phyloP scores from a whole-genome alignment of 2,888 invertebrate genomes.

The Lordiphosa fenestrarum region DNA sequence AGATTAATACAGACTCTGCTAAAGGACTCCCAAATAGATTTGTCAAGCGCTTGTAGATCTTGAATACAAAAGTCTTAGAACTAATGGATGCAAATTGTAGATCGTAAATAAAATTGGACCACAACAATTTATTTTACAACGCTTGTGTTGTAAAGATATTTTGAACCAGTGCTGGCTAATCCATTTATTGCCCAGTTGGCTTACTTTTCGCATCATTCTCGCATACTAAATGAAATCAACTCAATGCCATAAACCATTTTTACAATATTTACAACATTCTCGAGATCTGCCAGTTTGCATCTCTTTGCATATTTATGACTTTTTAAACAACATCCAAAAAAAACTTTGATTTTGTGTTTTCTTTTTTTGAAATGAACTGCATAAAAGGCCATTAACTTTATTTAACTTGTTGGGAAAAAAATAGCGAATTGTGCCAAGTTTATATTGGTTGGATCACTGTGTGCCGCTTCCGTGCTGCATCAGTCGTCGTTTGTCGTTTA shows the following conservation, averaged over 20 bases:
- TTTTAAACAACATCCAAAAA: constrained; percentile 37
- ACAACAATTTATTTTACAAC: no score
- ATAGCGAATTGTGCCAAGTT: constrained; percentile 48
- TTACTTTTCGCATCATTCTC: not conserved
- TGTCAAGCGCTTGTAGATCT: no score
- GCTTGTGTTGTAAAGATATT: no score
- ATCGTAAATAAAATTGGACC: no score
- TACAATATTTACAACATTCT: constrained; percentile 1
- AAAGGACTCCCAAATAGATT: no score
- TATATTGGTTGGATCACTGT: constrained; percentile 27
- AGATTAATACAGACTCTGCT: no score
- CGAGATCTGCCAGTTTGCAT: not conserved
- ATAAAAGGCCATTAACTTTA: constrained; percentile 60
- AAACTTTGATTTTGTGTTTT: constrained; percentile 22
- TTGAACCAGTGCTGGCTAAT: no score
- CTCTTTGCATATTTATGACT: constrained; percentile 35
- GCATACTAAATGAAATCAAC: not conserved
- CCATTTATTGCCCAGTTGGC: no score
- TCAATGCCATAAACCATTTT: constrained; percentile 7
- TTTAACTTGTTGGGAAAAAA: constrained; percentile 34
- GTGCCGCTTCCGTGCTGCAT: constrained; percentile 23
- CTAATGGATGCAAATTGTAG: no score
- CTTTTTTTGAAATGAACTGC: constrained; percentile 31
- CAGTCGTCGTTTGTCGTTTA: constrained; percentile 26
- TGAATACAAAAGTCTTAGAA: no score